Base-by-base conservation (phyloP, 2,888 invertebrate genomes). In the Pharmacophagus antenor region DNA sequence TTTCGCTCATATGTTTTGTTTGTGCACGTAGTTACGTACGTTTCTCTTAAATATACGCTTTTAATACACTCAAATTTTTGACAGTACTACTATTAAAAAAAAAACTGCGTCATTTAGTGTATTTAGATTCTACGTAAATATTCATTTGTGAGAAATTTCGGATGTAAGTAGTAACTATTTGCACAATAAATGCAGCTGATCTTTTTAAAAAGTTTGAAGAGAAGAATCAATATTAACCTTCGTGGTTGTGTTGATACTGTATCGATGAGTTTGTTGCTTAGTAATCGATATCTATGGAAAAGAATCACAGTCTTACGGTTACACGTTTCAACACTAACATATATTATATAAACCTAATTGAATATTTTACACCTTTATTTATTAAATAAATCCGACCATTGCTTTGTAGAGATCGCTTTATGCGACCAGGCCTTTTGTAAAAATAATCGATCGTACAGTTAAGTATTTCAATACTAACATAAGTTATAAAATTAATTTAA, bases 21-120 rank as follows among this genome's bases (percentile, higher is more conserved):
- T 58, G 65, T 64, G 63, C 64, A 66, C 65, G 65, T 71, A 64
- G 62, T 66, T 63, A 66, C 64, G 67, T 65, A 65, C 71, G 71
- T 71, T 73, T 73, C 72, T 67, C 64, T 66, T 69, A 69, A 73
- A 74, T 62, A 64, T 62, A 56, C 47, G 59, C 12, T 31, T 31
- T 31, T 31, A 31, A 31, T 31, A 31, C 12, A 2, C 10, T 0
- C 31, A 31, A 15, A 31, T 31, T 31, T 31, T 31, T 31, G 3
- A 31, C n/a, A n/a, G n/a, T n/a, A n/a, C n/a, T n/a, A n/a, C n/a
- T n/a, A n/a, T n/a, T n/a, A n/a, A n/a, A n/a, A n/a, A n/a, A n/a
- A n/a, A n/a, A n/a, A n/a, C n/a, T n/a, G 12, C 0, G 8, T 0
- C 20, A n/a, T 12, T 20, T 20, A 44, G 18, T 10, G 18, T 44